Percentiles rank a stretch among this genome's conserved stretches.
Evolutionary conservation across 1,140 invertebrate species (phyloP).

Genomic region (Papilio polytes): DNA sequence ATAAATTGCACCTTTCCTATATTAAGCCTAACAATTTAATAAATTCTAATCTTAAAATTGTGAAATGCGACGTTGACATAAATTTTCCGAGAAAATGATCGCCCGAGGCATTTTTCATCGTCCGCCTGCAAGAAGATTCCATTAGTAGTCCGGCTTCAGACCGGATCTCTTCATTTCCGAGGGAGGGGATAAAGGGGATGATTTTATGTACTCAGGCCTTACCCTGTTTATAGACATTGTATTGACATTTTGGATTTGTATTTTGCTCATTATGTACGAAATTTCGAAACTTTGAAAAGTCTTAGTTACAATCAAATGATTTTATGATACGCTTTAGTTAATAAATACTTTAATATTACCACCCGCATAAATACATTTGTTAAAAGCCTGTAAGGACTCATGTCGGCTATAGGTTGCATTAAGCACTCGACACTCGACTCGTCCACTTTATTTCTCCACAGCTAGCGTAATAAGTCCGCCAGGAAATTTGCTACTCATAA

Average conservation of each 20-base stretch:
- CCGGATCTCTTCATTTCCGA: conserved; percentile 74
- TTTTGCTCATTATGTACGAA: conserved; percentile 26
- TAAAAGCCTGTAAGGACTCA: neutral
- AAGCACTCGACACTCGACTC: neutral
- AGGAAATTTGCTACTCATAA: conserved; percentile 51
- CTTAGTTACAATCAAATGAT: neutral
- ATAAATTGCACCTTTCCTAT: neutral
- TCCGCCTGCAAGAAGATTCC: conserved; percentile 58
- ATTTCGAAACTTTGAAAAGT: neutral
- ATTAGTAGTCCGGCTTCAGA: conserved; percentile 60
- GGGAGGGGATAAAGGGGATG: conserved; percentile 46
- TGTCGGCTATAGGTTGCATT: neutral
- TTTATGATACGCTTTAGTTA: neutral
- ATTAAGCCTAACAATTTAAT: neutral
- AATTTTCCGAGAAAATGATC: conserved; percentile 51
- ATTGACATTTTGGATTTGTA: conserved; percentile 40
- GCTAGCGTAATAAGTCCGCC: conserved; percentile 45
- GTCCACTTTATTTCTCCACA: neutral
- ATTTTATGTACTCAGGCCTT: conserved; percentile 46
- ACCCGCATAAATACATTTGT: neutral
- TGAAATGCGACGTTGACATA: conserved; percentile 36
- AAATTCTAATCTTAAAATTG: conserved; percentile 1
- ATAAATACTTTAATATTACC: too few relatives aligned
- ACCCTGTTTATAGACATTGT: conserved; percentile 17
- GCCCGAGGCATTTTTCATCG: conserved; percentile 56